phyloP scores from a whole-genome alignment of 2,113 vertebrate species.

The Eulemur rufifrons region DNA sequence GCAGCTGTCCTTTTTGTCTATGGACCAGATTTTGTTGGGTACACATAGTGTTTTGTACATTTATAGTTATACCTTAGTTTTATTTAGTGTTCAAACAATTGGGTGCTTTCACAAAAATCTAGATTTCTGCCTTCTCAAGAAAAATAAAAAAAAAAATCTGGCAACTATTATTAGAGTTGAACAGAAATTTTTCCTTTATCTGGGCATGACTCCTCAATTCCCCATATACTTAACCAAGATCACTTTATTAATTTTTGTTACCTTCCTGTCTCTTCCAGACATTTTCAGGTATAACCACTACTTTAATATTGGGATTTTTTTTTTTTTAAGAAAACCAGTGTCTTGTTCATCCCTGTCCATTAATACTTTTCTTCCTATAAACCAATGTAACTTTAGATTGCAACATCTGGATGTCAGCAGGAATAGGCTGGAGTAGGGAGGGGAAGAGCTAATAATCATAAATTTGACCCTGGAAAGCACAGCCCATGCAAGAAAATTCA shows the following conservation, averaged over 20 bases:
- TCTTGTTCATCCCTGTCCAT: background rate
- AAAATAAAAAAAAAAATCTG: background rate
- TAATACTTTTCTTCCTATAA: background rate
- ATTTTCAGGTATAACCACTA: fast-evolving
- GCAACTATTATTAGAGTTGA: background rate
- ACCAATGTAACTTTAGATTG: background rate
- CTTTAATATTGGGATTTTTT: background rate
- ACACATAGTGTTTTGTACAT: background rate
- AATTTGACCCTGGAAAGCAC: background rate
- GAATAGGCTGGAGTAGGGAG: background rate
- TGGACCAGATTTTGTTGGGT: background rate
- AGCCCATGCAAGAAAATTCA: background rate
- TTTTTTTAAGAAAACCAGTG: background rate
- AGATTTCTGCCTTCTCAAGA: background rate
- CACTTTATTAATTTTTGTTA: background rate
- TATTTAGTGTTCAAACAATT: background rate
- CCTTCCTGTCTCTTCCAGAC: background rate
- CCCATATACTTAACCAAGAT: background rate
- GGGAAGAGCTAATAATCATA: background rate
- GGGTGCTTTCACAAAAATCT: background rate
- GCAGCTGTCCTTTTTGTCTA: too few species aligned
- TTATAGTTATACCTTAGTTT: background rate
- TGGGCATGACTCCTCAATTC: background rate
- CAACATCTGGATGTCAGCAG: background rate
- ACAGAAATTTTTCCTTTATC: background rate